Base-by-base conservation (phyloP, 2,888 invertebrate species). In the Amitus sp. region DNA sequence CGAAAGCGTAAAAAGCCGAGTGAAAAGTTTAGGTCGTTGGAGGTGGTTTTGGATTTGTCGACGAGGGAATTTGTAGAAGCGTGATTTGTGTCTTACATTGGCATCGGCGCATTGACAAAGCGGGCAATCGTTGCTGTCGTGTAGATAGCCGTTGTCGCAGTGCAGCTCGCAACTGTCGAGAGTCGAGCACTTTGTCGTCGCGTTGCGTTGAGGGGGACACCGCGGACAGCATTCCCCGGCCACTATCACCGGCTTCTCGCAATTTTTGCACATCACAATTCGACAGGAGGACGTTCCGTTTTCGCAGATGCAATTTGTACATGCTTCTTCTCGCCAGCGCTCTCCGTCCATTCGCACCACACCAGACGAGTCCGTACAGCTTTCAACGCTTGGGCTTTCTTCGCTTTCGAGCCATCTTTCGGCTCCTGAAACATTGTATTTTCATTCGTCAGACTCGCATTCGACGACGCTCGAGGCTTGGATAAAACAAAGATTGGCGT, bases 171-270 rank as follows among this genome's bases (percentile, higher is more conserved):
- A 79, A 34, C 68, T 56, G 5, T 66, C 63, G 39, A 73, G 47
- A 13, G 72, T 50, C 45, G 54, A 40, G 53, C 66, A 74, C 9
- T 49, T 61, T 6, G 48, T 46, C 6, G 65, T 66, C 7, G 56
- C 64, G 53, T 73, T 65, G n/a, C 30, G 61, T 9, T 51, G 40
- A 15, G 63, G 20, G 2, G 74, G 69, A 48, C 79, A 79, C 17
- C 72, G 76, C 9, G 75, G 76, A 54, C 79, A 79, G 56, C 79
- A 79, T 53, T 78, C 76, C 52, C 77, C 79, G 6, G 74, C 70
- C 28, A 67, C 52, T 4, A 69, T 59, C 19, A 69, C 68, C 3
- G 73, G 53, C 18, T 68, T 71, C n/a, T 76, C 76, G 53, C 80
- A 80, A 54, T 72, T 71, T 52, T 76, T 77, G 68, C 78, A 78